Percentiles rank a stretch among this genome's conserved stretches.
These are phyloP conservation scores for Caenorhabditis sp. DNA, from an alignment of 2,888 invertebrate species.

Conservation along the genomic window DNA sequence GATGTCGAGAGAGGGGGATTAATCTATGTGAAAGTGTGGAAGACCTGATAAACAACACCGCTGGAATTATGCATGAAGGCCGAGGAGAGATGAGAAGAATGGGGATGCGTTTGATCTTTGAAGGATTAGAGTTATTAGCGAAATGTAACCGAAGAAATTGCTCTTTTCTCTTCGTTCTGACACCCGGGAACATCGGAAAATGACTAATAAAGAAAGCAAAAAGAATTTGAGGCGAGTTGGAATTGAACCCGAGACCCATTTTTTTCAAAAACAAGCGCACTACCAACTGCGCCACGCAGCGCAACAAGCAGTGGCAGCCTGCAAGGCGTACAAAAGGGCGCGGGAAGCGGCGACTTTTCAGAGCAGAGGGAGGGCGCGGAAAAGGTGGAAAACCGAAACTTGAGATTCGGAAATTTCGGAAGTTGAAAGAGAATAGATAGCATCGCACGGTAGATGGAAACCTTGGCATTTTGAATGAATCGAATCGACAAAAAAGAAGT, in stretches of 20 bases:
- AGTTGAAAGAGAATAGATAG: too few species aligned
- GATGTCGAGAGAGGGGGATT: constrained; percentile 7
- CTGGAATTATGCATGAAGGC: constrained; percentile 3
- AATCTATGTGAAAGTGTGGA: constrained; percentile 30
- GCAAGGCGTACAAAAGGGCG: neutral
- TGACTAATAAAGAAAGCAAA: neutral
- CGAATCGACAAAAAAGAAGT: neutral
- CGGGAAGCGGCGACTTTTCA: neutral
- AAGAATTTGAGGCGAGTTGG: neutral
- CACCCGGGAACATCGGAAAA: too few species aligned
- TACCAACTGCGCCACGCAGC: neutral
- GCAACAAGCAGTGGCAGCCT: neutral
- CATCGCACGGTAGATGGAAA: too few species aligned
- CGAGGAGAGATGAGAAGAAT: neutral
- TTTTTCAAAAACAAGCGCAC: neutral
- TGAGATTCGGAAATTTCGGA: neutral
- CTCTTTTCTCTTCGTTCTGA: neutral
- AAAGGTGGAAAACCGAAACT: neutral
- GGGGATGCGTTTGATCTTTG: constrained; percentile 1
- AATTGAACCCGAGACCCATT: neutral
- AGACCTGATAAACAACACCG: constrained; percentile 44
- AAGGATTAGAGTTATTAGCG: constrained; percentile 14
- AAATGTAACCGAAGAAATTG: too few species aligned
- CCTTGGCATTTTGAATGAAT: too few species aligned
- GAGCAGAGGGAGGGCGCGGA: neutral